Conservation (phyloP, 2,797 vertebrate species). For the Australoheros facetus region DNA sequence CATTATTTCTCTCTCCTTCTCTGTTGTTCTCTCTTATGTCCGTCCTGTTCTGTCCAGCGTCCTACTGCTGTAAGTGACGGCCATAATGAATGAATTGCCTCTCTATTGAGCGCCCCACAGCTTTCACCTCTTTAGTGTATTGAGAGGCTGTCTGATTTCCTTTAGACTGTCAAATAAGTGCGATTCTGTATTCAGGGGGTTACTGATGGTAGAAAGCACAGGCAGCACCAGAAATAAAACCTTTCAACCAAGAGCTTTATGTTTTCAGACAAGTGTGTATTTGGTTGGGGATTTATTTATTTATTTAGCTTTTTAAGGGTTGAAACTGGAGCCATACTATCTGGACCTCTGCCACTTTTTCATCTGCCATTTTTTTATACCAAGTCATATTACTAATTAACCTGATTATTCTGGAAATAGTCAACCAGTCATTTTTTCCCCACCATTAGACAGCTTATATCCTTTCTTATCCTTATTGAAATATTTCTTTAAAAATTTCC, state of each 20-base stretch:
- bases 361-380: neutral
- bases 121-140: conserved; percentile 57
- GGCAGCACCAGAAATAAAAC: conserved; percentile 16
- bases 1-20: conserved; percentile 7
- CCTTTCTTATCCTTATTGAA: neutral
- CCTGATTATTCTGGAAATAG: neutral
- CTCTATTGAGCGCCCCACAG: conserved; percentile 43
- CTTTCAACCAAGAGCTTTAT: conserved; percentile 1
- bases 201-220: conserved; percentile 27
- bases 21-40: conserved; percentile 1
- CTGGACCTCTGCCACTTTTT: neutral
- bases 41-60: conserved; percentile 22
- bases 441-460: neutral
- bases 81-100: conserved; percentile 64
- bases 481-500: neutral
- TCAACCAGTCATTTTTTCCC: neutral
- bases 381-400: neutral
- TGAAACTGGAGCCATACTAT: conserved; percentile 38
- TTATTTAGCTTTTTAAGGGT: conserved; percentile 15
- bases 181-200: conserved; percentile 52
- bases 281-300: conserved; percentile 2
- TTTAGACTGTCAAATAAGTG: conserved; percentile 60
- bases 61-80: conserved; percentile 42
- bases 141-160: conserved; percentile 61
- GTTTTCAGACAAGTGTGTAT: conserved; percentile 7